A percentile compares a stretch with the other conserved stretches of the same genome.
These are phyloP conservation scores for Patella caerulea DNA, from an alignment of 2,888 invertebrate species.

Conservation along the genomic window DNA sequence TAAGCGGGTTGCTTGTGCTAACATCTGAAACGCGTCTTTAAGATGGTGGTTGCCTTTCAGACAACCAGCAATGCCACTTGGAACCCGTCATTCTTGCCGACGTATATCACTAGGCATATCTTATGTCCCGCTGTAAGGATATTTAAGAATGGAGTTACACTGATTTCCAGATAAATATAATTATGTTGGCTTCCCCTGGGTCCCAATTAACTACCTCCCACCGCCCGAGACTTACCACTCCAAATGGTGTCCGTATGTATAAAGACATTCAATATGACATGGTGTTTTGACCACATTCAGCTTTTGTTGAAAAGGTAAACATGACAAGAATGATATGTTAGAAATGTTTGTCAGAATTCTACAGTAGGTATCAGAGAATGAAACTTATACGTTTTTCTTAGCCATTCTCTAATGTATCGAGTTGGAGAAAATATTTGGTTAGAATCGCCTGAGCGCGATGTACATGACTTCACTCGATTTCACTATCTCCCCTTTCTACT, in stretches of 20 bases:
- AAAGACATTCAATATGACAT: neutral
- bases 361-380: too few species aligned
- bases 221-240: neutral
- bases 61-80: neutral
- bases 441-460: too few species aligned
- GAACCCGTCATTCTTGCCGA: neutral
- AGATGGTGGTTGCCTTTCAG: neutral
- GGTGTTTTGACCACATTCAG: conserved; percentile 4
- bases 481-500: too few species aligned
- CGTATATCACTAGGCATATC: neutral
- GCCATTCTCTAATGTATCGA: too few species aligned
- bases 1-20: neutral
- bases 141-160: conserved; percentile 6
- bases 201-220: conserved; percentile 7
- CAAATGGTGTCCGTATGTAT: conserved; percentile 10
- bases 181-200: conserved; percentile 2
- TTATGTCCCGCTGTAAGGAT: neutral
- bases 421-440: too few species aligned
- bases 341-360: too few species aligned
- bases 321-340: neutral
- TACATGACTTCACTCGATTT: too few species aligned
- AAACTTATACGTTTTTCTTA: too few species aligned
- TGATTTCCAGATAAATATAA: conserved; percentile 1
- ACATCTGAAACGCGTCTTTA: neutral
- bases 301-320: neutral